phyloP scores from a whole-genome alignment of 2,797 vertebrate genomes.

The Peromyscus aztecus region DNA sequence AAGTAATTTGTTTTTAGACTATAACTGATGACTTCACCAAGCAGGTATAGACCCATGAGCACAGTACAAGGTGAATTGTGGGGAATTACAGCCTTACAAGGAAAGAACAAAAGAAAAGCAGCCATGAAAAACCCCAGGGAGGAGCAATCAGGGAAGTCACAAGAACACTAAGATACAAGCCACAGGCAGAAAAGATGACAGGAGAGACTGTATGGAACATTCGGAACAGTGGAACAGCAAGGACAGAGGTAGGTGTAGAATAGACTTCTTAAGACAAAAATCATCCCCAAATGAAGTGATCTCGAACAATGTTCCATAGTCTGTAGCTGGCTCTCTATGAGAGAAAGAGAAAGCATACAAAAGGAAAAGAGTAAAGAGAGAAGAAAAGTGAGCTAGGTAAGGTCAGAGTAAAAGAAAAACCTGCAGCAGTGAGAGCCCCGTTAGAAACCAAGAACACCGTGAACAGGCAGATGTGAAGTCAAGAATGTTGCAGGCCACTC shows the following conservation, averaged over 20 bases:
- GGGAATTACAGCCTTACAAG: background rate
- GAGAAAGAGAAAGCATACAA: background rate
- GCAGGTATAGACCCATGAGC: background rate
- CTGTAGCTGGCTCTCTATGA: background rate
- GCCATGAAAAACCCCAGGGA: background rate
- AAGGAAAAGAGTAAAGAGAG: background rate
- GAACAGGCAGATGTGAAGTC: background rate
- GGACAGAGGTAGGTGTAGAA: background rate
- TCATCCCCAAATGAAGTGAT: background rate
- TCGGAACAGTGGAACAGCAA: background rate
- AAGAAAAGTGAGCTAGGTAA: background rate
- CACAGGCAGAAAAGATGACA: background rate
- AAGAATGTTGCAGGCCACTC: background rate
- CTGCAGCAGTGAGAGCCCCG: too few relatives aligned
- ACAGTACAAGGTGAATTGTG: background rate
- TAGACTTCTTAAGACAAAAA: background rate
- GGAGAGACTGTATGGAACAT: background rate
- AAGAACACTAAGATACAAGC: slow-evolving; percentile 8
- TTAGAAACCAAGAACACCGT: background rate
- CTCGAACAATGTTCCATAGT: background rate
- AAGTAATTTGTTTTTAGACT: background rate
- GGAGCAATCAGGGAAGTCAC: background rate
- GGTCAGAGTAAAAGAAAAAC: background rate
- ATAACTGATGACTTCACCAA: slow-evolving; percentile 14
- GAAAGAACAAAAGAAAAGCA: slow-evolving; percentile 26